Percentiles rank a stretch among this genome's conserved stretches.
Conservation (phyloP, 2,113 vertebrate genomes). For the Pyxicephalus adspersus region DNA sequence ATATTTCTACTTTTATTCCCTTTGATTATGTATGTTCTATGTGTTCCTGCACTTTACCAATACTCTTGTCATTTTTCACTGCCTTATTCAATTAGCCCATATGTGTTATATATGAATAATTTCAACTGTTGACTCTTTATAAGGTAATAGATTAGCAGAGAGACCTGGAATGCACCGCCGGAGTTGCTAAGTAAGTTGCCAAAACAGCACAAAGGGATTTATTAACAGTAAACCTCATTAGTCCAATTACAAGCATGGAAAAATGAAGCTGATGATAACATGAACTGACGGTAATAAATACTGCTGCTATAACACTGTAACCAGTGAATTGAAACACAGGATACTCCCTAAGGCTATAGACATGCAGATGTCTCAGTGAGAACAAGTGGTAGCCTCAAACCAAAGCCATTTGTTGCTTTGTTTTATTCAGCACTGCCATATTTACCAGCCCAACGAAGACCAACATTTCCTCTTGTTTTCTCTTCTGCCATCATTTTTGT, state of each 20-base stretch:
- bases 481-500: no score
- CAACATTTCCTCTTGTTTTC: no score
- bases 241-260: constrained; percentile 66
- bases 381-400: no score
- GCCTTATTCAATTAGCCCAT: no score
- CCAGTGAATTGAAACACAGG: constrained; percentile 6
- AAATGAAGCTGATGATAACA: constrained; percentile 64
- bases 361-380: background rate
- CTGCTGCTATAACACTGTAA: constrained; percentile 13
- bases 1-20: no score
- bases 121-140: background rate
- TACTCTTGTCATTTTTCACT: no score
- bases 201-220: constrained; percentile 65
- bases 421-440: no score
- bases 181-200: constrained; percentile 19
- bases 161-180: constrained; percentile 3
- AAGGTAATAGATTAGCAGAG: constrained; percentile 22
- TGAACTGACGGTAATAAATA: constrained; percentile 58
- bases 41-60: no score
- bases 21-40: no score
- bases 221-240: constrained; percentile 69
- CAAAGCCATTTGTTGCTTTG: no score
- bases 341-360: background rate
- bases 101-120: background rate
- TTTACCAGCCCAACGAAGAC: no score